Conservation (phyloP, 1,140 invertebrate species). For the Sinonovacula constricta region DNA sequence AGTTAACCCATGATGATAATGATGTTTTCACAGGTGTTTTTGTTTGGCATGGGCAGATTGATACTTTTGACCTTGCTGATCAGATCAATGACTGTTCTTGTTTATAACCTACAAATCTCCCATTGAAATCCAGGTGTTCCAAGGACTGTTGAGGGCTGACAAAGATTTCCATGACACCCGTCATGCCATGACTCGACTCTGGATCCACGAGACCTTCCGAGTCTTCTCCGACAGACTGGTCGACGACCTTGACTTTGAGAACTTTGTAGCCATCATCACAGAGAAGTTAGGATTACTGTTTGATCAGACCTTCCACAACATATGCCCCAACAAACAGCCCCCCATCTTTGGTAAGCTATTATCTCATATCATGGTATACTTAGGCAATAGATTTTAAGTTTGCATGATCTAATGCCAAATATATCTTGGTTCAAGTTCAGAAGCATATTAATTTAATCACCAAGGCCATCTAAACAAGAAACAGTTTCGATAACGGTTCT, state of each 20-base stretch:
- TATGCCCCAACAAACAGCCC: conserved; percentile 87
- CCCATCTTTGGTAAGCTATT: conserved; percentile 86
- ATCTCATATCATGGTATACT: no score
- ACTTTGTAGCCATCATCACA: conserved; percentile 85
- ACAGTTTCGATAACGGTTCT: no score
- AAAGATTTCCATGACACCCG: conserved; percentile 87
- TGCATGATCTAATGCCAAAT: no score
- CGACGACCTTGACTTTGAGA: conserved; percentile 87
- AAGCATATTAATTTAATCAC: no score
- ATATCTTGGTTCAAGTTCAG: no score
- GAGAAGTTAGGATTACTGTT: conserved; percentile 87
- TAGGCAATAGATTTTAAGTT: no score
- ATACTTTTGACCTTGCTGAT: no score
- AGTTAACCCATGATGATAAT: no score
- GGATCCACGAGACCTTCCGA: conserved; percentile 90
- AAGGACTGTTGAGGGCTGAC: conserved; percentile 87
- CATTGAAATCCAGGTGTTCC: conserved; percentile 83
- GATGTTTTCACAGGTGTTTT: no score
- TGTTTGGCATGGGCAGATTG: no score
- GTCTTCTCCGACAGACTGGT: conserved; percentile 90
- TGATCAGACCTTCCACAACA: conserved; percentile 86
- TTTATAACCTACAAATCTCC: background rate
- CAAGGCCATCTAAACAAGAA: no score
- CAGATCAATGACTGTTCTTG: no score
- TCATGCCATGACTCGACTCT: conserved; percentile 85